Evolutionary conservation across 2,797 vertebrate species (phyloP).

Genomic region (Halcyon badia): DNA sequence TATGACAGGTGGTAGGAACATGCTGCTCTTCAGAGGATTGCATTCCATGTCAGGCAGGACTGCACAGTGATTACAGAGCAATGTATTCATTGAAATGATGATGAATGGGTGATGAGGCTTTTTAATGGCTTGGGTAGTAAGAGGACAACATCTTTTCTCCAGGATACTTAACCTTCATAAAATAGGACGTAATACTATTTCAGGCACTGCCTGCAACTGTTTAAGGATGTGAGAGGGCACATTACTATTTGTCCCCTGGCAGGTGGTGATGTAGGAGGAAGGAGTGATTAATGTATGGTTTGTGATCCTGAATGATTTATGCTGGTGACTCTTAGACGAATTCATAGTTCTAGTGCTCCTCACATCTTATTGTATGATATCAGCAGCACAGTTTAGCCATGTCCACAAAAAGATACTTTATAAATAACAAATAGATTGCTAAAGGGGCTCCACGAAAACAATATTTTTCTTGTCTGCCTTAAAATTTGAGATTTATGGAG

Average conservation of each 20-base stretch:
- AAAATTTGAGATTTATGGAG: neutral
- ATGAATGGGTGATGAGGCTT: conserved; percentile 1
- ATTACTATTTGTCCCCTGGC: neutral
- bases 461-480: neutral
- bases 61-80: neutral
- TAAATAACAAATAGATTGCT: neutral
- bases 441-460: neutral
- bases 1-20: neutral
- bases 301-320: neutral
- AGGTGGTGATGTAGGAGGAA: neutral
- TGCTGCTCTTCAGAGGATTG: neutral
- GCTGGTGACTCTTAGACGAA: neutral
- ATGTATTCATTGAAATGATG: neutral
- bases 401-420: neutral
- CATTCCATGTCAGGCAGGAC: neutral
- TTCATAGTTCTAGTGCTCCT: neutral
- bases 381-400: neutral
- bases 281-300: neutral
- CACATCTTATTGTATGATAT: neutral
- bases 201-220: neutral
- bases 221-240: neutral
- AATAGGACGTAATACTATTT: conserved; percentile 5
- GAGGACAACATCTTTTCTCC: neutral
- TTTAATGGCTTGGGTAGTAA: conserved; percentile 30
- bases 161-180: conserved; percentile 51